These are phyloP conservation scores for Varecia variegata DNA, from an alignment of 2,797 vertebrate genomes.

Conservation along the genomic window DNA sequence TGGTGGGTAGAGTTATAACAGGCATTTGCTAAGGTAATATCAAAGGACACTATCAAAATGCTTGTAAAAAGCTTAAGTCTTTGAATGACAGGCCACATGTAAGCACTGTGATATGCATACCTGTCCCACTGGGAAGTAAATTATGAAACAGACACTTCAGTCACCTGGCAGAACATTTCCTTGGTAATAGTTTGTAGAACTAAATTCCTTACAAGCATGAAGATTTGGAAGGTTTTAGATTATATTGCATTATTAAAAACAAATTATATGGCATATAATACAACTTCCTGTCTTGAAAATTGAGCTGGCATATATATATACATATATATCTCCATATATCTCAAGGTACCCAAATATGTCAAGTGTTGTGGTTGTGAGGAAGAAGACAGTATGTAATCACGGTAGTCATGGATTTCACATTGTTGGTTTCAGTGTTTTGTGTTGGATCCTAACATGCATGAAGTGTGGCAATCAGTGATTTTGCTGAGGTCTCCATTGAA, in stretches of 20 bases:
- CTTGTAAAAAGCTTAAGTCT: background rate
- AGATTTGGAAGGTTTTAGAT: background rate
- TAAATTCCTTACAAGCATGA: background rate
- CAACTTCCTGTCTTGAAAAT: constrained; percentile 17
- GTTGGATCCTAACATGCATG: background rate
- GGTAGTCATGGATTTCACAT: background rate
- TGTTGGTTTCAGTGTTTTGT: background rate
- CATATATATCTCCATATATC: background rate
- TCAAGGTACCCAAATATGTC: background rate
- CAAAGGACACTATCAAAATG: background rate
- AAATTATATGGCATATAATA: background rate
- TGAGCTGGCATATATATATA: background rate
- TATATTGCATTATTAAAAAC: background rate
- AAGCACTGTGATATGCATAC: background rate
- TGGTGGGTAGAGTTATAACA: background rate
- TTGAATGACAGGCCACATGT: background rate
- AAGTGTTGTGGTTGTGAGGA: background rate
- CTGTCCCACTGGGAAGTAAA: background rate
- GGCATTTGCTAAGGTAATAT: background rate
- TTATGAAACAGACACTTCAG: background rate
- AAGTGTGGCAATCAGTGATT: background rate
- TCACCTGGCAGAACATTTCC: background rate
- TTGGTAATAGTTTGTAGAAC: background rate
- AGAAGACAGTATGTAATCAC: background rate
- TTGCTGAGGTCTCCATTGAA: background rate